These are phyloP conservation scores for Trichonephila inaurata DNA, from an alignment of 1,140 invertebrate genomes.

Conservation along the genomic window DNA sequence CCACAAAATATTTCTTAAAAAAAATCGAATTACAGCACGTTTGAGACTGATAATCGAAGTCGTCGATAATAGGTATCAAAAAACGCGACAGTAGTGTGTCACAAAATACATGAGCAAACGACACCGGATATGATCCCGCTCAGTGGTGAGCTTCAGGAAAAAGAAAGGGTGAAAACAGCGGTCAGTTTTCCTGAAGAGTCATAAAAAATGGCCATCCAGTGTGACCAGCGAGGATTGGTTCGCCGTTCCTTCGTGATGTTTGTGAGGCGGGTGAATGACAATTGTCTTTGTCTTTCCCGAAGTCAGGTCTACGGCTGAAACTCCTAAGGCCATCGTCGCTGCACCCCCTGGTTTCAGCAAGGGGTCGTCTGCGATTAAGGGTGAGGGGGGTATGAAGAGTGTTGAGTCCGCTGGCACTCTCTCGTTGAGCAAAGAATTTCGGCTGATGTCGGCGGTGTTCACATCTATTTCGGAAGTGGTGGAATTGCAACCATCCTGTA, in stretches of 20 bases:
- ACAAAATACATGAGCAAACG: conserved; percentile 4
- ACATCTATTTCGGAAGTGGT: conserved; percentile 20
- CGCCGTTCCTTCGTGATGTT: conserved; percentile 17
- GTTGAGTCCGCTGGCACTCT: conserved; percentile 30
- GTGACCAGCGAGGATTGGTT: conserved; percentile 56
- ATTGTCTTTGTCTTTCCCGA: conserved; percentile 73
- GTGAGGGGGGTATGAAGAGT: conserved; percentile 63
- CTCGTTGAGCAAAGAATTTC: conserved; percentile 64
- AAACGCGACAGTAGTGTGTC: not conserved
- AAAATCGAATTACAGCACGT: not conserved
- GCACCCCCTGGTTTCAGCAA: conserved; percentile 68
- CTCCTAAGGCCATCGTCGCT: conserved; percentile 67
- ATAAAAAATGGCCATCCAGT: conserved; percentile 73
- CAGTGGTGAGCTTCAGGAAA: not conserved
- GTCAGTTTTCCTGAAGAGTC: conserved; percentile 43
- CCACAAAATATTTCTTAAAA: not conserved
- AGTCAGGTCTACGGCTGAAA: conserved; percentile 65
- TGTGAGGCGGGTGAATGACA: conserved; percentile 64
- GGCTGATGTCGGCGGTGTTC: conserved; percentile 40
- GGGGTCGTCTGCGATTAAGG: conserved; percentile 61
- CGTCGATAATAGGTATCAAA: not conserved
- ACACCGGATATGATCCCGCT: conserved; percentile 9
- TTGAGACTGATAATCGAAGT: not conserved
- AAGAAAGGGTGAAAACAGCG: not conserved
- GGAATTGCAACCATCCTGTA: conserved; percentile 59